A percentile compares a stretch with the other conserved stretches of the same genome.
These are phyloP conservation scores for Thereva nobilitata DNA, from an alignment of 2,888 invertebrate species.

Conservation along the genomic window DNA sequence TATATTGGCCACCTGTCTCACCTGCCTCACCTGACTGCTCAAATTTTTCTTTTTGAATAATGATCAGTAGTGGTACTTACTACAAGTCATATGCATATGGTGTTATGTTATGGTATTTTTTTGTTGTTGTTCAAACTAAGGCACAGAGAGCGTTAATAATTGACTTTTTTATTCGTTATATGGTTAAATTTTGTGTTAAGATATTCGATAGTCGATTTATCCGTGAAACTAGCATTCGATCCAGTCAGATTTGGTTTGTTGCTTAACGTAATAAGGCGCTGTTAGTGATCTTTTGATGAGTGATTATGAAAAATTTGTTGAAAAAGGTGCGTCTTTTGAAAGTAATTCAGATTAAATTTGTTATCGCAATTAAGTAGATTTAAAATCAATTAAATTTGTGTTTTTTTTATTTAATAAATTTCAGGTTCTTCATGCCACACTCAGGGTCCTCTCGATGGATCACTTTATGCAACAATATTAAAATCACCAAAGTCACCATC, in stretches of 20 bases:
- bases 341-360: not conserved
- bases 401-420: slow-evolving; percentile 1
- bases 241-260: slow-evolving; percentile 26
- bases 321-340: slow-evolving; percentile 15
- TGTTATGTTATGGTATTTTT: not conserved
- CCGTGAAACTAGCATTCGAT: slow-evolving; percentile 20
- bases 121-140: too few relatives aligned
- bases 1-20: slow-evolving; percentile 17
- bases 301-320: not conserved
- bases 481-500: slow-evolving; percentile 47
- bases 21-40: not conserved
- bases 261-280: too few relatives aligned
- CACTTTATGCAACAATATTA: slow-evolving; percentile 77
- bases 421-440: slow-evolving; percentile 63
- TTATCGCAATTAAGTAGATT: not conserved
- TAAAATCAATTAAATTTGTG: not conserved
- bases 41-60: too few relatives aligned
- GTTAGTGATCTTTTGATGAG: not conserved
- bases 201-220: slow-evolving; percentile 7
- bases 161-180: too few relatives aligned
- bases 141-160: too few relatives aligned
- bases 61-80: not conserved
- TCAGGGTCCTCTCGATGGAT: slow-evolving; percentile 86
- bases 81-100: slow-evolving; percentile 11
- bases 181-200: slow-evolving; percentile 3